Base-by-base conservation (phyloP, 1,140 invertebrate genomes). In the Epicauta chinensis region DNA sequence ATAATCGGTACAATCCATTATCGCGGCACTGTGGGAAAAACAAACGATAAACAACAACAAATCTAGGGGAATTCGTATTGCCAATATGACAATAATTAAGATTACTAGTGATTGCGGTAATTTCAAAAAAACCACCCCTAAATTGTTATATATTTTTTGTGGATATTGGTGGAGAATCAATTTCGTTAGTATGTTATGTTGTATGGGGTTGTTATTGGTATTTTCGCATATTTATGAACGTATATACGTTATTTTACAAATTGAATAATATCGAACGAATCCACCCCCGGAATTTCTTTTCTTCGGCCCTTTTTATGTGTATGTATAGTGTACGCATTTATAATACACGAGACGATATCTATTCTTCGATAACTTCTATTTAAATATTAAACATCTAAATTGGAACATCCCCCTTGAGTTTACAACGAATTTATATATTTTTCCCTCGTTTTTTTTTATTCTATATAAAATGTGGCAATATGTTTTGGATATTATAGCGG, bases 1-100 rank as follows among this genome's bases (percentile, higher is more conserved):
- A 62, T 62, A 68, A 47, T 70, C 68, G 0, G 62, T 67, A 5
- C 46, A 61, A 62, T 38, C 53, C 66, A 68, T 69, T 37, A 7
- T 46, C 12, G 17, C 29, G 2, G 7, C n/a, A 23, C 23, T 23
- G 4, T 23, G 2, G 2, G 32, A 13, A 41, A 23, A 23, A 23
- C 23, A 16, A 23, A 23, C 16, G 39, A 16, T 16, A 41, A 41
- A n/a, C 16, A 23, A 16, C 15, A 45, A 45, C 11, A 14, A 45
- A 15, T 45, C 16, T 10, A n/a, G 41, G 41, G 41, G 17, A 43
- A 45, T 13, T 29, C 30, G 13, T 5, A n/a, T 7, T 45, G 42
- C 42, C 42, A 45, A 45, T 34, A 12, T 46, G 4, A 23, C 23
- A 23, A 5, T 7, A 5, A 23, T 23, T 5, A 23, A 23, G 7